Evolutionary conservation across 2,888 invertebrate species (phyloP).

Genomic region (Macrophya annulata): DNA sequence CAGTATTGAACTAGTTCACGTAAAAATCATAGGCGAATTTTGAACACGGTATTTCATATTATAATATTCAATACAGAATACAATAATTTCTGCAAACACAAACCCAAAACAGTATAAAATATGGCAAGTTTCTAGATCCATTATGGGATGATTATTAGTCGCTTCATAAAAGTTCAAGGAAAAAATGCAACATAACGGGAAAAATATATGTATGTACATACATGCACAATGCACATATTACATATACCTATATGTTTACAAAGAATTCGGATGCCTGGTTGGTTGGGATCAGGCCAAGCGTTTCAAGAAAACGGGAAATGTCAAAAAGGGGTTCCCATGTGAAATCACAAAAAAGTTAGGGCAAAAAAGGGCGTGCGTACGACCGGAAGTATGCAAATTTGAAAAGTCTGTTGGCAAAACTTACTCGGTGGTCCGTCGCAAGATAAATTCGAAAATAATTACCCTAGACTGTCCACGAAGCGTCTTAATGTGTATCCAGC

Average conservation of each 20-base stretch:
- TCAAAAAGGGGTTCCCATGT: conserved; percentile 61
- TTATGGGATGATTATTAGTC: background rate
- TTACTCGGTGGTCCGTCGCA: conserved; percentile 72
- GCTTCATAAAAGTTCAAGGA: background rate
- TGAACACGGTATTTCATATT: background rate
- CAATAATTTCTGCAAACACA: background rate
- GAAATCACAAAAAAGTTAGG: conserved; percentile 59
- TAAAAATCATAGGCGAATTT: background rate
- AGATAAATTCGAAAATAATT: conserved; percentile 76
- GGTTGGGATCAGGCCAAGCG: conserved; percentile 1
- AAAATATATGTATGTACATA: background rate
- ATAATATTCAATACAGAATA: background rate
- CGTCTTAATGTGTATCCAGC: conserved; percentile 55
- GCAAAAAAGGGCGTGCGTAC: conserved; percentile 64
- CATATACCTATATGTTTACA: conserved; percentile 2
- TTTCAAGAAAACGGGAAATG: conserved; percentile 53
- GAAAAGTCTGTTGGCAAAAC: conserved; percentile 73
- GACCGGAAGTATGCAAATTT: conserved; percentile 73
- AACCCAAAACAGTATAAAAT: background rate
- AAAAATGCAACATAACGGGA: conserved; percentile 34
- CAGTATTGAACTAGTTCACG: background rate
- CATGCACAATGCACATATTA: conserved; percentile 29
- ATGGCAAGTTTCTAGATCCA: background rate
- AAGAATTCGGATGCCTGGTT: background rate
- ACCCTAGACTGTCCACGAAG: conserved; percentile 60